phyloP scores from a whole-genome alignment of 2,888 invertebrate genomes.

The Lomographa bimaculata region DNA sequence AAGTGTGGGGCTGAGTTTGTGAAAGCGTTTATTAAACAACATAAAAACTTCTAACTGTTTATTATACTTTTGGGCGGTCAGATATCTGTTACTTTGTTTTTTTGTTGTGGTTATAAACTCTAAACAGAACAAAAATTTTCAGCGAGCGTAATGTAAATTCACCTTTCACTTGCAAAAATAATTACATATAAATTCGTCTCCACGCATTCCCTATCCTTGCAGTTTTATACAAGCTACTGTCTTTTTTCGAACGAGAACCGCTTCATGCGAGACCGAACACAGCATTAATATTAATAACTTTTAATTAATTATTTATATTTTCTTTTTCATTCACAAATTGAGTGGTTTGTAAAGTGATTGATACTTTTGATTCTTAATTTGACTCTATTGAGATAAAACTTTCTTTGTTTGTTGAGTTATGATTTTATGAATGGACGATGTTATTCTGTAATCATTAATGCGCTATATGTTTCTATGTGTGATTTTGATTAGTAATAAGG shows the following conservation, averaged over 20 bases:
- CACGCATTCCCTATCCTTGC: slow-evolving; percentile 66
- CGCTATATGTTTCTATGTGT: neutral
- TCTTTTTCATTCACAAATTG: slow-evolving; percentile 61
- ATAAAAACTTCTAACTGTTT: too few species aligned
- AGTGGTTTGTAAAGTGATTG: slow-evolving; percentile 58
- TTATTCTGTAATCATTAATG: too few species aligned
- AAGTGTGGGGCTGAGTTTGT: too few species aligned
- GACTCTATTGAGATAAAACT: slow-evolving; percentile 15
- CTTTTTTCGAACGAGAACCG: slow-evolving; percentile 64
- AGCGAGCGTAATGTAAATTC: neutral
- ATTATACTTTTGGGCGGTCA: too few species aligned
- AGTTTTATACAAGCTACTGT: slow-evolving; percentile 67
- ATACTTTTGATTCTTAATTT: slow-evolving; percentile 39
- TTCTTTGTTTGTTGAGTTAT: slow-evolving; percentile 1
- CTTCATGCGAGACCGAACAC: slow-evolving; percentile 63
- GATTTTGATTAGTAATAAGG: slow-evolving; percentile 1
- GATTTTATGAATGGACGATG: too few species aligned
- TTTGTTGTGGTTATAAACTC: too few species aligned
- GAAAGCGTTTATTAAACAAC: too few species aligned
- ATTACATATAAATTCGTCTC: slow-evolving; percentile 36
- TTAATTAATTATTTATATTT: slow-evolving; percentile 65
- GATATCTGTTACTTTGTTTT: too few species aligned
- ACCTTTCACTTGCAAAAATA: slow-evolving; percentile 2
- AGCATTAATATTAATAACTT: slow-evolving; percentile 69
- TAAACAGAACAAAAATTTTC: too few species aligned